Evolutionary conservation across 2,888 invertebrate species (phyloP), one percentile per base, ranked within the genome.

Genomic region (Metalampra italica): DNA sequence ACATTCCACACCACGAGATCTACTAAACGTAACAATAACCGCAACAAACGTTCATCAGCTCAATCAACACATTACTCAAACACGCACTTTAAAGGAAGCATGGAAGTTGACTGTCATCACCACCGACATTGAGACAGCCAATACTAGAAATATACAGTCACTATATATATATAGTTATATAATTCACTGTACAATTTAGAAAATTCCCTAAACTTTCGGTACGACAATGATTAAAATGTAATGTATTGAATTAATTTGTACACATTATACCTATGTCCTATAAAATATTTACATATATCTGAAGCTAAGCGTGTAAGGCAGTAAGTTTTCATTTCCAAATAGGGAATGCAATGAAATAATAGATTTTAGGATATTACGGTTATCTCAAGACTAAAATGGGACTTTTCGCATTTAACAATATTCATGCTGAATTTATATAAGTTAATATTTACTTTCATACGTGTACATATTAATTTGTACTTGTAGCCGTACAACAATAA

Each of bases 1-100:
- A 70, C 58, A 62, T 72, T 76, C 68, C 71, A 67, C 71, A 70
- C 67, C 71, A 68, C 73, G 79, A 82, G 77, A 82, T 82, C 78
- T 66, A 64, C 55, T 51, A 57, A 57, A 53, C 50, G 52, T 57
- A 56, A 63, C 14, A 44, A 46, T 38, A 50, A 43, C 13, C 40
- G 44, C 46, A 50, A 44, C 45, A 39, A 53, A 43, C 29, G 37
- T 38, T 29, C 47, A 29, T 29, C 41, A 41, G n/a, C 41, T 46
- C 7, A 44, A 36, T 29, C 7, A 44, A 36, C 14, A 44, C 42
- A 42, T 39, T 15, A 39, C 8, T n/a, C 9, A 29, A 13, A 42
- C 29, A 42, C 42, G 42, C 42, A 42, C 13, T 42, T 42, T 30
- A 39, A 7, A 1, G 14, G 13, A 37, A 39, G 39, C 39, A 39